Base-by-base conservation (phyloP, 2,888 invertebrate species). In the Lithodes maja region DNA sequence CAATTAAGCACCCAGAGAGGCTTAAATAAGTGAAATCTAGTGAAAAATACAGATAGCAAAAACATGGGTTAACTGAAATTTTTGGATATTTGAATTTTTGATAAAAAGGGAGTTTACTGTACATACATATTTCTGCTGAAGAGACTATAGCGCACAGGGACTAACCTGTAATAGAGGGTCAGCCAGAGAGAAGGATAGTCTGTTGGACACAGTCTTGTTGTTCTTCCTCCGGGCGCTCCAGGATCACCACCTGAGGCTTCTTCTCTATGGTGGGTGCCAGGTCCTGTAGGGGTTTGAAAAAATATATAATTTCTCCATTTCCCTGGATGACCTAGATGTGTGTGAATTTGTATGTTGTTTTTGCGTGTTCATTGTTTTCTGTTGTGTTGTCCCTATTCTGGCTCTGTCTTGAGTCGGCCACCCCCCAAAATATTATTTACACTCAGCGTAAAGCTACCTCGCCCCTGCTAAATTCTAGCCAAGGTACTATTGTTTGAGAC, bases 241-340 rank as follows among this genome's bases (percentile, higher is more conserved):
- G 80, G 68, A 91, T 91, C 54, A 91, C 89, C n/a, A 91, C 89
- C 53, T 91, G 90, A 2, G 90, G 90, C 55, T 91, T 91, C 54
- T 83, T 86, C 52, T 85, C 85, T 78, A 91, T 91, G 68, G 80
- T 89, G 12, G 91, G 91, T 1, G 88, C 89, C 50, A 91, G 77
- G 17, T 90, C 89, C 91, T 91, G 90, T 50, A 89, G 33, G n/a
- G 3, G 49, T 3, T 54, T 2, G 3, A 61, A 61, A 61, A 53
- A 54, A 61, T 3, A 81, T 17, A 33, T 33, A 33, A 33, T 33
- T 33, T 33, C 33, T 33, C 33, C 33, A 33, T 33, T 33, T 33
- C 33, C 33, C 33, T 33, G 33, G 33, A 33, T 33, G 33, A 33
- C 33, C 33, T 33, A 33, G 33, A 33, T 33, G 33, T 33, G 33